Conservation (phyloP, 2,113 vertebrate genomes). For the Larimichthys polyactis region DNA sequence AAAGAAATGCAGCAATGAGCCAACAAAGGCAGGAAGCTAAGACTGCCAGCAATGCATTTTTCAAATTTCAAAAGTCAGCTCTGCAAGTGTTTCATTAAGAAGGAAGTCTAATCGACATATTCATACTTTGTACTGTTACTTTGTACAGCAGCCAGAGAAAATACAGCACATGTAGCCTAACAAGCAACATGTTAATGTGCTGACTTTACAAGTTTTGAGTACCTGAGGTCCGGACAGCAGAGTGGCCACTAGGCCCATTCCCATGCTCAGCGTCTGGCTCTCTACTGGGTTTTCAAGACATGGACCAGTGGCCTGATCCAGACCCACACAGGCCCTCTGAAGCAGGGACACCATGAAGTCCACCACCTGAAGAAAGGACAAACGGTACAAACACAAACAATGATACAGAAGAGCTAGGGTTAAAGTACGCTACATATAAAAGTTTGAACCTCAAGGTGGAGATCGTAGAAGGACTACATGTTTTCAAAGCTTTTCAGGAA, state of each 20-base stretch:
- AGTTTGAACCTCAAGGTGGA: background rate
- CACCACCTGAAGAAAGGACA: slow-evolving; percentile 84
- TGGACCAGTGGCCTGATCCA: slow-evolving; percentile 44
- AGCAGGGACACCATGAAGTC: slow-evolving; percentile 89
- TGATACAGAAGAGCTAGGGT: background rate
- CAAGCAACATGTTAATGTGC: no score
- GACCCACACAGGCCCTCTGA: slow-evolving; percentile 86
- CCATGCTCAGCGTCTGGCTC: slow-evolving; percentile 92
- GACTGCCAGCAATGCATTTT: no score
- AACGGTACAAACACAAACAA: background rate
- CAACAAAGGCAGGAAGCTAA: no score
- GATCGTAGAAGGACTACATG: background rate
- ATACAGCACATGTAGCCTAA: no score
- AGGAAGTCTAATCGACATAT: no score
- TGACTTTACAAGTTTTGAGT: slow-evolving; percentile 7
- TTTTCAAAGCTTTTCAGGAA: background rate
- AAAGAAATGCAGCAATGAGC: no score
- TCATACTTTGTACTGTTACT: no score
- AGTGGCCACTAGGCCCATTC: slow-evolving; percentile 92
- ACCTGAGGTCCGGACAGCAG: slow-evolving; percentile 91
- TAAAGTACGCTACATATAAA: background rate
- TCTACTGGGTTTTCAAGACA: slow-evolving; percentile 79
- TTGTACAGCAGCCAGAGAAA: no score
- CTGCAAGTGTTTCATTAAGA: no score
- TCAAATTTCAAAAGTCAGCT: no score